Conservation (phyloP, 2,888 invertebrate genomes). For the Steinernema hermaphroditum region DNA sequence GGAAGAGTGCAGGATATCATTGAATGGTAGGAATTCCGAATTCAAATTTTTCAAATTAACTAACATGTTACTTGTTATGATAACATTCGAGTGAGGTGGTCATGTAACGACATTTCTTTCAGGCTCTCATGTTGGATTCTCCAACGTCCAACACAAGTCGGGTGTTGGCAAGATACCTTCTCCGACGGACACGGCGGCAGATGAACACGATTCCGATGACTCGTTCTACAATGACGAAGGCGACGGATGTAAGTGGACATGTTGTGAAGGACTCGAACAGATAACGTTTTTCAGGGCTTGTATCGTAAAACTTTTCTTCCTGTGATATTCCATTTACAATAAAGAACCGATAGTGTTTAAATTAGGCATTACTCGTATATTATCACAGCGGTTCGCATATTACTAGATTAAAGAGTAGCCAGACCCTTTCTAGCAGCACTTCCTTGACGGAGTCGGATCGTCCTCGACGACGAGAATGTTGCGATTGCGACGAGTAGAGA, state of each 20-base stretch:
- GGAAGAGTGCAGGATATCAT: too few species aligned
- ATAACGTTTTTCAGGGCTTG: background rate
- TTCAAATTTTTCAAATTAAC: too few species aligned
- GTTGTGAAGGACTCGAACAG: background rate
- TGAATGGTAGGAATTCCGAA: too few species aligned
- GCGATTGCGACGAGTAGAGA: slow-evolving; percentile 27
- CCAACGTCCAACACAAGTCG: too few species aligned
- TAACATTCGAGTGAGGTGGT: too few species aligned
- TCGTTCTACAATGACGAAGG: background rate
- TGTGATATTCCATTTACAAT: too few species aligned
- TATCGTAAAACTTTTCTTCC: background rate
- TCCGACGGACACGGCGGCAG: background rate
- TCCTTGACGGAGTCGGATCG: slow-evolving; percentile 34
- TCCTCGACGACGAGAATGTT: slow-evolving; percentile 47
- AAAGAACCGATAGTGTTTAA: too few species aligned
- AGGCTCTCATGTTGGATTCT: too few species aligned
- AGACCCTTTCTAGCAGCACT: slow-evolving; percentile 29
- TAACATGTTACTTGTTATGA: too few species aligned
- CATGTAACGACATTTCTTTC: too few species aligned
- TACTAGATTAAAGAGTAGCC: background rate
- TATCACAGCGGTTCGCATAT: slow-evolving; percentile 11
- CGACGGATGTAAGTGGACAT: background rate
- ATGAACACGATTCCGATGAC: background rate
- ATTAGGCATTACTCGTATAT: slow-evolving; percentile 15
- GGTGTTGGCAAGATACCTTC: too few species aligned